A percentile compares a stretch with the other conserved stretches of the same genome.
Conservation (phyloP, 2,113 vertebrate genomes). For the Urocolius indicus region DNA sequence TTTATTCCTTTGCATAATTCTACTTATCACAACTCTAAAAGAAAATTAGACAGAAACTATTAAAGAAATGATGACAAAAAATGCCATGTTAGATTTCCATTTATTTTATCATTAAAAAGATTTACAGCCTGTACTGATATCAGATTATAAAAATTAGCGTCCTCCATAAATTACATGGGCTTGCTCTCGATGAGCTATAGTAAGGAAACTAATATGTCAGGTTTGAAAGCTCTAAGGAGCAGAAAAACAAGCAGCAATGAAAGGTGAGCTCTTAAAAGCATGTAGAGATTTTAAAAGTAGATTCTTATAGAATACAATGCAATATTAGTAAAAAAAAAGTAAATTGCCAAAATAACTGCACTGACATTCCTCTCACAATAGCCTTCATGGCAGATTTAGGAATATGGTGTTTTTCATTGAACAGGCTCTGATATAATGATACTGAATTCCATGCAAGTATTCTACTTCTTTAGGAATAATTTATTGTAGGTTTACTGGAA, state of each 20-base stretch:
- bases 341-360: constrained; percentile 52
- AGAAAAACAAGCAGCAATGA: constrained; percentile 54
- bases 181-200: constrained; percentile 63
- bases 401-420: constrained; percentile 38
- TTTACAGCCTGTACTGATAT: constrained; percentile 59
- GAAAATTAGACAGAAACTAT: constrained; percentile 57
- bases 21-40: constrained; percentile 47
- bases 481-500: constrained; percentile 80
- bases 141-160: constrained; percentile 67
- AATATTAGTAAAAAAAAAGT: constrained; percentile 65
- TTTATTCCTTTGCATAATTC: constrained; percentile 38
- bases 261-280: constrained; percentile 68
- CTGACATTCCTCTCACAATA: constrained; percentile 51
- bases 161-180: constrained; percentile 65
- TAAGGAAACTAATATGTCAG: constrained; percentile 41
- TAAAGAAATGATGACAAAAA: constrained; percentile 68
- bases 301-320: constrained; percentile 54
- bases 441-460: constrained; percentile 74
- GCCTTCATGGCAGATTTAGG: constrained; percentile 48
- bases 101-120: constrained; percentile 71
- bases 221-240: constrained; percentile 3
- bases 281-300: constrained; percentile 32
- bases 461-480: constrained; percentile 75
- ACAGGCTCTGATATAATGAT: constrained; percentile 51
- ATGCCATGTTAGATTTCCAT: constrained; percentile 54